Evolutionary conservation across 92 coral and sea anemone species (phyloP).

Genomic region (Siderastrea siderea): DNA sequence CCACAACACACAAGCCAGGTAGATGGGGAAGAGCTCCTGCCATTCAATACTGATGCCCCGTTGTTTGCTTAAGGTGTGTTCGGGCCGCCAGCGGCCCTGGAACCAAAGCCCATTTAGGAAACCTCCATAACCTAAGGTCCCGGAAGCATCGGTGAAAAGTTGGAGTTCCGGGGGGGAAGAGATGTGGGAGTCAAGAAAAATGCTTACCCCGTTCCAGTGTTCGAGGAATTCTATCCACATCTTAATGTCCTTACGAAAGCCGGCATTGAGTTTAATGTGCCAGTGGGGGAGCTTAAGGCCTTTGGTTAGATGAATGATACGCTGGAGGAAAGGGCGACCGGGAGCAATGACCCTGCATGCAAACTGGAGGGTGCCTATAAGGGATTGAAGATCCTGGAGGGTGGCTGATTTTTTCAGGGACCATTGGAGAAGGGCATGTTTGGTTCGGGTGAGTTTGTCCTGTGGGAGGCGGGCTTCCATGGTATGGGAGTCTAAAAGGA

Average conservation of each 20-base stretch:
- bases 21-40: neutral
- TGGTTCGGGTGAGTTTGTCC: neutral
- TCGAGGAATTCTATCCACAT: neutral
- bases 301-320: neutral
- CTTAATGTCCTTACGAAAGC: neutral
- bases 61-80: neutral
- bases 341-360: no score
- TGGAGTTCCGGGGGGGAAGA: neutral
- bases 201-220: no score
- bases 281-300: neutral
- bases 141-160: neutral
- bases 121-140: neutral
- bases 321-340: neutral
- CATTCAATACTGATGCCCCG: neutral
- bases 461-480: neutral
- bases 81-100: conserved; percentile 1
- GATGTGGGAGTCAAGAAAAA: no score
- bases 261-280: neutral
- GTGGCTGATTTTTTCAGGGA: neutral
- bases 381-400: neutral
- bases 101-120: neutral
- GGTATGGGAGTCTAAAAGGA: neutral
- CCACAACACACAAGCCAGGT: neutral
- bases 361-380: neutral
- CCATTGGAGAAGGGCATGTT: neutral